These are phyloP conservation scores for Leptinotarsa undecemlineata DNA, from an alignment of 1,140 invertebrate species.

Conservation along the genomic window DNA sequence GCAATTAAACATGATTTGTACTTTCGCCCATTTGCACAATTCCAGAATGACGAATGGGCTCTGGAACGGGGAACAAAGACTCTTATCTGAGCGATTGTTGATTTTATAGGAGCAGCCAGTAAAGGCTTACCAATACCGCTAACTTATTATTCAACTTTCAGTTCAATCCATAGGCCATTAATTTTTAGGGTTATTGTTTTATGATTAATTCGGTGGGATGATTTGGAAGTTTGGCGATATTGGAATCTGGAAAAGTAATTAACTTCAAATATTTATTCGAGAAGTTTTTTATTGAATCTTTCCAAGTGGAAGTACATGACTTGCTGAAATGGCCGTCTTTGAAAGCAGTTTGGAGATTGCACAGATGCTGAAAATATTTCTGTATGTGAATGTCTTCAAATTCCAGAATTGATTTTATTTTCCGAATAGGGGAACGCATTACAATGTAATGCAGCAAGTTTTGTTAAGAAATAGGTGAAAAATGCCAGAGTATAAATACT, in stretches of 20 bases:
- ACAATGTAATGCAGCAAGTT: too few relatives aligned
- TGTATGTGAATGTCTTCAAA: too few relatives aligned
- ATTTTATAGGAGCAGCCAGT: constrained; percentile 27
- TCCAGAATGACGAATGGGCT: constrained; percentile 51
- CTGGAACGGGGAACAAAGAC: constrained; percentile 46
- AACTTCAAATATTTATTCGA: constrained; percentile 22
- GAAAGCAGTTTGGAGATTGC: neutral
- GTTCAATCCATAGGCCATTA: constrained; percentile 37
- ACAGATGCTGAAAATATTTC: neutral
- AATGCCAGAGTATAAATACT: too few relatives aligned
- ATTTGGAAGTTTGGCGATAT: constrained; percentile 19
- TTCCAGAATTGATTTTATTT: too few relatives aligned
- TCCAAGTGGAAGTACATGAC: neutral
- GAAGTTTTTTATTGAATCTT: constrained; percentile 6
- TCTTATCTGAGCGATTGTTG: constrained; percentile 47
- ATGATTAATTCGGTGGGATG: constrained; percentile 32
- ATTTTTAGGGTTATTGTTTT: constrained; percentile 44
- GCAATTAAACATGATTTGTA: constrained; percentile 58
- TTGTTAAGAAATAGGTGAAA: too few relatives aligned
- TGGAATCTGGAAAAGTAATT: constrained; percentile 19
- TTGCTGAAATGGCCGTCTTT: neutral
- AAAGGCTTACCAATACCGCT: constrained; percentile 31
- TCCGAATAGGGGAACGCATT: too few relatives aligned
- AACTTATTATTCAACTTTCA: constrained; percentile 43
- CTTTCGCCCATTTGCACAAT: constrained; percentile 48